phyloP scores from a whole-genome alignment of 1,140 invertebrate genomes.

The Heliconius nattereri region DNA sequence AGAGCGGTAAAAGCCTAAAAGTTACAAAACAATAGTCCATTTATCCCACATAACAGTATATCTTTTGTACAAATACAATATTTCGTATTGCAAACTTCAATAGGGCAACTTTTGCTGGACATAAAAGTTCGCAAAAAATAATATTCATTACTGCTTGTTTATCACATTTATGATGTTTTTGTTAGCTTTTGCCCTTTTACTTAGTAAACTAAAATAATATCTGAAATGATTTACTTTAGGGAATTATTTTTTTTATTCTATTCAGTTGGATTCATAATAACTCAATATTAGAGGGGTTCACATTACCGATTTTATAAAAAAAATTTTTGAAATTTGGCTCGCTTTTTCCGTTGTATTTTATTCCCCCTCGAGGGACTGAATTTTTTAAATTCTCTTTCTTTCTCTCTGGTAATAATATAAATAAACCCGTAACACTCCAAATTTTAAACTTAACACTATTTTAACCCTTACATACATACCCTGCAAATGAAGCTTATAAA shows the following conservation, averaged over 20 bases:
- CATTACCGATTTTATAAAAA: too few relatives aligned
- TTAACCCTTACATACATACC: too few relatives aligned
- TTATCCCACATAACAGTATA: neutral
- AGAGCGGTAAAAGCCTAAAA: neutral
- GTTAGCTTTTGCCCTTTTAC: neutral
- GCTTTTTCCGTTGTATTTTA: too few relatives aligned
- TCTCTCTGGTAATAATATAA: too few relatives aligned
- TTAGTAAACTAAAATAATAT: neutral
- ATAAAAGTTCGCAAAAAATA: slow-evolving; percentile 6
- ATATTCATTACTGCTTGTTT: neutral
- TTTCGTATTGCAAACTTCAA: slow-evolving; percentile 22
- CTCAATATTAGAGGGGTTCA: too few relatives aligned
- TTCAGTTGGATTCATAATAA: too few relatives aligned
- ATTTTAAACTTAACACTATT: too few relatives aligned
- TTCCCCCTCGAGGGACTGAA: too few relatives aligned
- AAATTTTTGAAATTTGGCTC: too few relatives aligned
- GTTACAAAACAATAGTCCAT: neutral
- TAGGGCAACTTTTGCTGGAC: slow-evolving; percentile 13
- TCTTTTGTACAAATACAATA: slow-evolving; percentile 15
- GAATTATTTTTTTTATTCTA: neutral
- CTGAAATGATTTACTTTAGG: neutral
- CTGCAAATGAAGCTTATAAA: too few relatives aligned
- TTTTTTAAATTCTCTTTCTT: too few relatives aligned
- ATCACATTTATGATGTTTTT: neutral
- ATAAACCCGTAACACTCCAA: too few relatives aligned